Percentiles rank a stretch among this genome's conserved stretches.
Evolutionary conservation across 2,113 vertebrate species (phyloP).

Genomic region (Periophthalmus modestus): DNA sequence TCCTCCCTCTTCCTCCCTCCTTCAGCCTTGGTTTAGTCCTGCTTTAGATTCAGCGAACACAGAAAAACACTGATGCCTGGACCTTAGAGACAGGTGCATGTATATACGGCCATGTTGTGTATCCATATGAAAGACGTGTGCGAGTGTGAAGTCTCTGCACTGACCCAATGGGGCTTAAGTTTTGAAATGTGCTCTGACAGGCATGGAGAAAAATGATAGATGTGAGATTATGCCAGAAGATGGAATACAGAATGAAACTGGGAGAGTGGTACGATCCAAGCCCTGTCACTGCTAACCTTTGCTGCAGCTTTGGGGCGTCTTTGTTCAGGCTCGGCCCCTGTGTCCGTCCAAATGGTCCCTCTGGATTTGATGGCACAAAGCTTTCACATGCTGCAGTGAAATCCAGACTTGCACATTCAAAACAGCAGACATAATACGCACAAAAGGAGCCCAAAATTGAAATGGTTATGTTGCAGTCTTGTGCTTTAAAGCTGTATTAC

Average conservation of each 20-base stretch:
- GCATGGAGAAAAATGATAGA: conserved; percentile 56
- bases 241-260: conserved; percentile 33
- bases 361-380: conserved; percentile 14
- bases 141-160: conserved; percentile 5
- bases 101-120: not conserved
- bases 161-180: conserved; percentile 42
- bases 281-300: conserved; percentile 69
- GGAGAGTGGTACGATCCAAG: conserved; percentile 22
- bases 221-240: conserved; percentile 56
- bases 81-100: not conserved
- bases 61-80: not conserved
- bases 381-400: conserved; percentile 6
- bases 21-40: not conserved
- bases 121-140: conserved; percentile 1
- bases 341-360: conserved; percentile 43
- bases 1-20: too few relatives aligned
- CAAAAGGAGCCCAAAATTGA: not conserved
- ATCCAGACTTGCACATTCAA: conserved; percentile 9
- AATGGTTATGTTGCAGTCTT: not conserved
- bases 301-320: conserved; percentile 40
- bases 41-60: not conserved
- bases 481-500: too few relatives aligned
- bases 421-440: not conserved
- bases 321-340: conserved; percentile 43
- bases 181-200: conserved; percentile 49